Percentiles rank a stretch among this genome's conserved stretches.
Evolutionary conservation across 1,140 invertebrate genomes (phyloP).

Genomic region (Nylanderia fulva): DNA sequence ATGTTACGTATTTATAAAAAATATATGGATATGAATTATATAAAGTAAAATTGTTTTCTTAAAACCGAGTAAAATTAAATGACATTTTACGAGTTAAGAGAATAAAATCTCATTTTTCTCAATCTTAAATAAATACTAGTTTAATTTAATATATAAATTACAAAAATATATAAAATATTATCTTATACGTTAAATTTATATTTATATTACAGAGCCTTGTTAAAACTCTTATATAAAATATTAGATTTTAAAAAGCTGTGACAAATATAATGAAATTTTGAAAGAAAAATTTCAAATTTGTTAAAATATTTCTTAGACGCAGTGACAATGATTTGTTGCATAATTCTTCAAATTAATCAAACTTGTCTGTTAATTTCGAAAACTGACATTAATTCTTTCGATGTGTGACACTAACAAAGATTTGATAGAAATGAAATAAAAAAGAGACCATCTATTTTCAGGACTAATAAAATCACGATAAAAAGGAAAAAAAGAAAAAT

Average conservation of each 20-base stretch:
- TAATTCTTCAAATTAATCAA: neutral
- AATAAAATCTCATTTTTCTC: neutral
- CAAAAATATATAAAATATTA: slow-evolving; percentile 1
- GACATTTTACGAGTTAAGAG: neutral
- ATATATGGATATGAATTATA: neutral
- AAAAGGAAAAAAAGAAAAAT: neutral
- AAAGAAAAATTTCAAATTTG: neutral
- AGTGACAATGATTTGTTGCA: neutral
- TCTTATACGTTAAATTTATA: no score
- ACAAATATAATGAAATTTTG: neutral
- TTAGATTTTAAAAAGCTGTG: neutral
- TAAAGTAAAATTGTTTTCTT: neutral
- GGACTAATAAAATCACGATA: neutral
- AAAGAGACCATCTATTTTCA: slow-evolving; percentile 48
- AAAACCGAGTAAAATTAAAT: neutral
- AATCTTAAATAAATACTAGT: neutral
- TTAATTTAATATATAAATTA: neutral
- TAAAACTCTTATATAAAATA: slow-evolving; percentile 18
- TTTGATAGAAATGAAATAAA: slow-evolving; percentile 48
- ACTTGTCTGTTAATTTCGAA: neutral
- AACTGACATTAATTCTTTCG: slow-evolving; percentile 1
- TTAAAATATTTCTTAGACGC: neutral
- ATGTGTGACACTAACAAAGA: neutral
- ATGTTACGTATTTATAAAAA: neutral
- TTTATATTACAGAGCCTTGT: no score